phyloP scores from a whole-genome alignment of 2,888 invertebrate species.

The Tinea pellionella region DNA sequence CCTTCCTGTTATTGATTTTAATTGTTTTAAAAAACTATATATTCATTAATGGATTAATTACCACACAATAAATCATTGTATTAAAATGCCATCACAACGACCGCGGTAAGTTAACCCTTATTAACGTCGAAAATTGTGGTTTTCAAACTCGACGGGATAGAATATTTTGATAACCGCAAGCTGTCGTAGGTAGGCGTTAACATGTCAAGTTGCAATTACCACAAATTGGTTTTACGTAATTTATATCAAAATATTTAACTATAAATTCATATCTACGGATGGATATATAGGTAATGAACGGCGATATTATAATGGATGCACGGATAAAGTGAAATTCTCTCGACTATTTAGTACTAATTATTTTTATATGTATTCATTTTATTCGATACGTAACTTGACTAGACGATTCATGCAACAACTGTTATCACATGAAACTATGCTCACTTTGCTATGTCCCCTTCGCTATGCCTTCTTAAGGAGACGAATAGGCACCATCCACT shows the following conservation, averaged over 20 bases:
- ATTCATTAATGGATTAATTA: neutral
- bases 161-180: neutral
- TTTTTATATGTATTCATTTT: too few species aligned
- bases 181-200: neutral
- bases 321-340: too few species aligned
- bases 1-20: too few species aligned
- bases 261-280: neutral
- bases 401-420: too few species aligned
- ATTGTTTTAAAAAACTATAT: neutral
- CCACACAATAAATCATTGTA: neutral
- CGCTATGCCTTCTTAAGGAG: too few species aligned
- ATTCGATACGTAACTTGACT: too few species aligned
- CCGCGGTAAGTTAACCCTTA: neutral
- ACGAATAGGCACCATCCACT: too few species aligned
- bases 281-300: neutral
- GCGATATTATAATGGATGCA: too few species aligned
- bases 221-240: neutral
- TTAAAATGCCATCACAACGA: neutral
- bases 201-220: neutral
- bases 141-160: neutral
- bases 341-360: too few species aligned
- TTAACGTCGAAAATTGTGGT: neutral
- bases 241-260: neutral
- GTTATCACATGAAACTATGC: too few species aligned
- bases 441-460: too few species aligned